Conservation (phyloP, 2,797 vertebrate genomes). For the Poeciliopsis paucimaculata region DNA sequence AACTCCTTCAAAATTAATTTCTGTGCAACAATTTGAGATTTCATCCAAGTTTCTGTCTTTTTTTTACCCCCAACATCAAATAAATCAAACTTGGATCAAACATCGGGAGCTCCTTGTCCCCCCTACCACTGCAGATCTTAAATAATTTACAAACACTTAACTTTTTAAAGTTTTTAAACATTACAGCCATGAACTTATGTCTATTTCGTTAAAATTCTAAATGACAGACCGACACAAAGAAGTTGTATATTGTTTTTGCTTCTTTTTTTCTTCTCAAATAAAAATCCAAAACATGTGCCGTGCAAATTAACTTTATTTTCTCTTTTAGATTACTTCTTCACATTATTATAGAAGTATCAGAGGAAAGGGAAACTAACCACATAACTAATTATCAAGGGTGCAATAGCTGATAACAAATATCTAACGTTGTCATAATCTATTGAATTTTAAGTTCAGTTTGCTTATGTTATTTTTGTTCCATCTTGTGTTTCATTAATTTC, state of each 20-base stretch:
- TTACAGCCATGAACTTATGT: not conserved
- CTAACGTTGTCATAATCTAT: not conserved
- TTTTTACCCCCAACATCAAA: slow-evolving; percentile 5
- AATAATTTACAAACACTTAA: not conserved
- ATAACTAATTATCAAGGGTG: not conserved
- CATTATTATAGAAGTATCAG: not conserved
- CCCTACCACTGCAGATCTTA: not conserved
- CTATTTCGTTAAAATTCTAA: not conserved
- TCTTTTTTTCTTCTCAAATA: not conserved
- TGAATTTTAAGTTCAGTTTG: not conserved
- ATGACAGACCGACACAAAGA: not conserved
- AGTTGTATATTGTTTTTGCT: not conserved
- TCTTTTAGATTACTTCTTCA: not conserved
- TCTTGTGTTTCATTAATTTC: not conserved
- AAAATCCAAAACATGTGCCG: not conserved
- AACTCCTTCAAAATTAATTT: slow-evolving; percentile 43
- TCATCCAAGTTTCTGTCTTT: slow-evolving; percentile 36
- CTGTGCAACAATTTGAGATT: slow-evolving; percentile 22
- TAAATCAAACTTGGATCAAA: not conserved
- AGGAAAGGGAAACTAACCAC: not conserved
- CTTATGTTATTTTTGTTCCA: not conserved
- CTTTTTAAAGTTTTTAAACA: not conserved
- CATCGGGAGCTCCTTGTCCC: not conserved
- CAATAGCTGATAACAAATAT: not conserved
- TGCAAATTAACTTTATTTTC: not conserved